Conservation (phyloP, 2,797 vertebrate species). For the Cottoperca gobio region DNA sequence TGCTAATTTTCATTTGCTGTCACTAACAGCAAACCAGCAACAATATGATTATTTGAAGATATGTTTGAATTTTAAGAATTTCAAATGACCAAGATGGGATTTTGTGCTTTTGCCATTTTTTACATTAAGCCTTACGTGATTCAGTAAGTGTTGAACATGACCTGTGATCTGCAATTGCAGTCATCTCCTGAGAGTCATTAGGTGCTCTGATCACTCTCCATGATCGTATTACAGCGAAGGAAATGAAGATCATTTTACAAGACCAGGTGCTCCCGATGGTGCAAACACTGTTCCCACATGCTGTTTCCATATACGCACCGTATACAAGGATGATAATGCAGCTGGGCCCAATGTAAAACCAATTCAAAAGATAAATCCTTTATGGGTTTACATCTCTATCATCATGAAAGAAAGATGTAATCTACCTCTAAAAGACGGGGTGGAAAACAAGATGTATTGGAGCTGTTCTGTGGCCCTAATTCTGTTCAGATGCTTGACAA, state of each 20-base stretch:
- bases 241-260: constrained; percentile 37
- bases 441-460: not conserved
- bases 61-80: constrained; percentile 19
- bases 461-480: not conserved
- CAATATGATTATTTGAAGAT: not conserved
- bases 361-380: constrained; percentile 23
- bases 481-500: not conserved
- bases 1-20: constrained; percentile 39
- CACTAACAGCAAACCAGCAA: constrained; percentile 32
- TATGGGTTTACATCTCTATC: not conserved
- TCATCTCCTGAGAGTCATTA: constrained; percentile 12
- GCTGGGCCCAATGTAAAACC: constrained; percentile 14
- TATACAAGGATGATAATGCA: not conserved
- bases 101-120: constrained; percentile 15
- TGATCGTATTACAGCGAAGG: constrained; percentile 14
- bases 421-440: not conserved
- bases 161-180: constrained; percentile 22
- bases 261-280: constrained; percentile 20
- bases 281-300: constrained; percentile 27
- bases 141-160: constrained; percentile 1
- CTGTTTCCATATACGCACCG: not conserved
- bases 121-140: constrained; percentile 1
- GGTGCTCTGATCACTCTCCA: constrained; percentile 31
- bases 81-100: not conserved
- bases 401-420: constrained; percentile 13